Conservation (phyloP, 2,888 invertebrate genomes). For the Petrolisthes manimaculis region DNA sequence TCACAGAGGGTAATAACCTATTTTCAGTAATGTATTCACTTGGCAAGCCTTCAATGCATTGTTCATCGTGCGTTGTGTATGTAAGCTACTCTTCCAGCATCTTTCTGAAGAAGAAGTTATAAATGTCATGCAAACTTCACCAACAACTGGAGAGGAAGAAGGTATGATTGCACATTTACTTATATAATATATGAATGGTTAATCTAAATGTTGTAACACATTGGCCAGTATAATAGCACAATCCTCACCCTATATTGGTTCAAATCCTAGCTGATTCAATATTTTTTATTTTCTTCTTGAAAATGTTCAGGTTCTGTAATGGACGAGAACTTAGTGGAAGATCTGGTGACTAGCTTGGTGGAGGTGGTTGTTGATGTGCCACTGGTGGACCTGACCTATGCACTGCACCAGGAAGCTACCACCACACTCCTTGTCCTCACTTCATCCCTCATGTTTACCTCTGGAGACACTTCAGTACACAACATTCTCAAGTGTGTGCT, state of each 20-base stretch:
- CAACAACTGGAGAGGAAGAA: slow-evolving; percentile 27
- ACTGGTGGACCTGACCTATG: slow-evolving; percentile 56
- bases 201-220: background rate
- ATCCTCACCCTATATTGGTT: too few species aligned
- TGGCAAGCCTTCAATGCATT: slow-evolving; percentile 63
- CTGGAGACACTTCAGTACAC: slow-evolving; percentile 39
- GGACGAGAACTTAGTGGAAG: slow-evolving; percentile 40
- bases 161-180: background rate
- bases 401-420: slow-evolving; percentile 63
- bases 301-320: background rate
- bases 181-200: too few species aligned
- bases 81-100: slow-evolving; percentile 60
- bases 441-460: slow-evolving; percentile 56
- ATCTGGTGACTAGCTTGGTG: slow-evolving; percentile 59
- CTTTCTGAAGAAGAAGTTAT: slow-evolving; percentile 61
- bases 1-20: background rate
- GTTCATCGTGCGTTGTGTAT: slow-evolving; percentile 60
- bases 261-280: background rate
- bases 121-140: slow-evolving; percentile 48
- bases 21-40: slow-evolving; percentile 54
- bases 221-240: too few species aligned
- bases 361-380: slow-evolving; percentile 65
- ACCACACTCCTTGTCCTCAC: slow-evolving; percentile 63
- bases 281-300: background rate
- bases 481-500: slow-evolving; percentile 51